A percentile compares a stretch with the other conserved stretches of the same genome.
phyloP scores from a whole-genome alignment of 2,113 vertebrate genomes.

The Lepidothrix coronata region DNA sequence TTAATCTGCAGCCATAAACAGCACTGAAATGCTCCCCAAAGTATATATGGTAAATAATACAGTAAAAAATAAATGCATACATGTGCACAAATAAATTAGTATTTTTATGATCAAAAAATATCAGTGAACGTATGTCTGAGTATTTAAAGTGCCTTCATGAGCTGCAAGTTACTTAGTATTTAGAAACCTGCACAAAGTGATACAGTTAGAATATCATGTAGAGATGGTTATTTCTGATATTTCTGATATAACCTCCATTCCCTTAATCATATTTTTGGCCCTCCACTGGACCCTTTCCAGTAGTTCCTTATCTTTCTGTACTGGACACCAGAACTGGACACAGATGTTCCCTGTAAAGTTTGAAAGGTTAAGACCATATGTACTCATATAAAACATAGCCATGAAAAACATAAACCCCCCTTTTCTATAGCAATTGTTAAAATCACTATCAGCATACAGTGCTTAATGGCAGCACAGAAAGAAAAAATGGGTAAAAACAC shows the following conservation, averaged over 20 bases:
- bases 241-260: no score
- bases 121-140: background rate
- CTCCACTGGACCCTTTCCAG: background rate
- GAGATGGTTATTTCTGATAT: background rate
- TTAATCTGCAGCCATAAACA: background rate
- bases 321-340: background rate
- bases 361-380: background rate
- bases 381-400: background rate
- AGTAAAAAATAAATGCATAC: background rate
- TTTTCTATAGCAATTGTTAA: background rate
- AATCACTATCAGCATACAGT: background rate
- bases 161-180: background rate
- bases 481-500: background rate
- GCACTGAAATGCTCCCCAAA: background rate
- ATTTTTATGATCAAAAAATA: background rate
- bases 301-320: background rate
- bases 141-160: background rate
- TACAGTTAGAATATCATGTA: background rate
- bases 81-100: rapidly evolving
- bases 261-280: background rate
- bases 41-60: background rate
- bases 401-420: background rate
- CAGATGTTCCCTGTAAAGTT: background rate
- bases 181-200: background rate
- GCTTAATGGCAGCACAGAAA: background rate